phyloP scores from a whole-genome alignment of 2,797 vertebrate species.

The Acanthis flammea region DNA sequence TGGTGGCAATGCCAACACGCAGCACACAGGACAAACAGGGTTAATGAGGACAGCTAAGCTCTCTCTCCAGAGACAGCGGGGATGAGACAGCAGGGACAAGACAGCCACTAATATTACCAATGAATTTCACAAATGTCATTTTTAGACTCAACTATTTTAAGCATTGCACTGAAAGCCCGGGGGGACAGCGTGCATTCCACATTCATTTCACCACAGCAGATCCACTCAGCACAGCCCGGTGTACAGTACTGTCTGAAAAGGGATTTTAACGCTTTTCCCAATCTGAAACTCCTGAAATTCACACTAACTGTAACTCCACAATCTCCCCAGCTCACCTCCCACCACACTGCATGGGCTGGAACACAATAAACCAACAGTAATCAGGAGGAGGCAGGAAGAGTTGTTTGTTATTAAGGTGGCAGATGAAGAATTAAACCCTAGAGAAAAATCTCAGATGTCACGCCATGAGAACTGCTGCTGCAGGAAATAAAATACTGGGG shows the following conservation, averaged over 20 bases:
- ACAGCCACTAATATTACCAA: slow-evolving; percentile 40
- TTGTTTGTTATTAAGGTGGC: neutral
- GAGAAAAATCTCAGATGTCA: slow-evolving; percentile 10
- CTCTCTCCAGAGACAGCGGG: slow-evolving; percentile 22
- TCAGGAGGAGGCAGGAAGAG: neutral
- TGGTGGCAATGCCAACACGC: rapidly evolving
- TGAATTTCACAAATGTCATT: slow-evolving; percentile 60
- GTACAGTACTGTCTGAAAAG: neutral
- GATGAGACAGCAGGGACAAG: slow-evolving; percentile 43
- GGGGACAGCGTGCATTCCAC: neutral
- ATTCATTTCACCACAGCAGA: neutral
- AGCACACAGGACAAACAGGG: neutral
- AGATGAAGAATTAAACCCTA: neutral
- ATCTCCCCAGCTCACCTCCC: neutral
- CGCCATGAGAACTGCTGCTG: neutral
- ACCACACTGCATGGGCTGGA: rapidly evolving
- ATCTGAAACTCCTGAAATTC: neutral
- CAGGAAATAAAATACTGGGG: slow-evolving; percentile 29
- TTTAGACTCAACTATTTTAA: slow-evolving; percentile 56
- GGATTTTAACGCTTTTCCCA: neutral
- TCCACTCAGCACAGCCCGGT: neutral
- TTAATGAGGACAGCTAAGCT: slow-evolving; percentile 6
- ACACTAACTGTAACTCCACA: neutral
- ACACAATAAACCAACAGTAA: too few relatives aligned
- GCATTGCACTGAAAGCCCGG: neutral